Percentiles rank a stretch among this genome's conserved stretches.
These are phyloP conservation scores for Phaonia tiefii DNA, from an alignment of 2,888 invertebrate genomes.

Conservation along the genomic window DNA sequence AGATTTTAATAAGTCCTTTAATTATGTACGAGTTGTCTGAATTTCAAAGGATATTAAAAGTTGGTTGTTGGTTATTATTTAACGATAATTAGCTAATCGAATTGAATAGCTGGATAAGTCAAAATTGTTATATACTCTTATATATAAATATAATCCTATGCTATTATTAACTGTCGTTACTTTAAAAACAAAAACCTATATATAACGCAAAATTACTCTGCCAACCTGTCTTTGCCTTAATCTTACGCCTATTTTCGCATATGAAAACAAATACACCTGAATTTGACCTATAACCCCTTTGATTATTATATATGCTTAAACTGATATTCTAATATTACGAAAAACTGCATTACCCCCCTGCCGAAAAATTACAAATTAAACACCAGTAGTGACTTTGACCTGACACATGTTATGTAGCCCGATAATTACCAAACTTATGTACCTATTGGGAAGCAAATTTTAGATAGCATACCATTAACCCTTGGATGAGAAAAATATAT, in stretches of 20 bases:
- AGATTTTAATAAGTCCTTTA: conserved; percentile 74
- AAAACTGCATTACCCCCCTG: background rate
- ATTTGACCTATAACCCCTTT: conserved; percentile 9
- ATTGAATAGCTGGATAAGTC: conserved; percentile 22
- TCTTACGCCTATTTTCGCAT: conserved; percentile 38
- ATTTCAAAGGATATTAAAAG: conserved; percentile 73
- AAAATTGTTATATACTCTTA: conserved; percentile 37
- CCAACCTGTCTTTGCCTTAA: conserved; percentile 56
- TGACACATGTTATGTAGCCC: conserved; percentile 2
- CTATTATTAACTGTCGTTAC: conserved; percentile 20
- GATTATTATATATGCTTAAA: background rate
- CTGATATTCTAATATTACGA: background rate
- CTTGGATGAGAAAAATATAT: conserved; percentile 1
- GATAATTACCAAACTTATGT: too few relatives aligned
- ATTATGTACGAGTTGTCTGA: conserved; percentile 79
- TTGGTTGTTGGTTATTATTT: conserved; percentile 69
- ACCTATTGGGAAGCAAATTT: conserved; percentile 36
- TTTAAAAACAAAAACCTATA: conserved; percentile 36
- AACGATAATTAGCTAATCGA: conserved; percentile 35
- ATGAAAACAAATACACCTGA: conserved; percentile 8
- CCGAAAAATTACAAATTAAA: background rate
- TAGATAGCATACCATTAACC: conserved; percentile 27
- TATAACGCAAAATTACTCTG: conserved; percentile 62
- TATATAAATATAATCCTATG: conserved; percentile 41
- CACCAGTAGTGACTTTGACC: conserved; percentile 12